Base-by-base conservation (phyloP, 2,888 invertebrate species). In the Synergus gifuensis region DNA sequence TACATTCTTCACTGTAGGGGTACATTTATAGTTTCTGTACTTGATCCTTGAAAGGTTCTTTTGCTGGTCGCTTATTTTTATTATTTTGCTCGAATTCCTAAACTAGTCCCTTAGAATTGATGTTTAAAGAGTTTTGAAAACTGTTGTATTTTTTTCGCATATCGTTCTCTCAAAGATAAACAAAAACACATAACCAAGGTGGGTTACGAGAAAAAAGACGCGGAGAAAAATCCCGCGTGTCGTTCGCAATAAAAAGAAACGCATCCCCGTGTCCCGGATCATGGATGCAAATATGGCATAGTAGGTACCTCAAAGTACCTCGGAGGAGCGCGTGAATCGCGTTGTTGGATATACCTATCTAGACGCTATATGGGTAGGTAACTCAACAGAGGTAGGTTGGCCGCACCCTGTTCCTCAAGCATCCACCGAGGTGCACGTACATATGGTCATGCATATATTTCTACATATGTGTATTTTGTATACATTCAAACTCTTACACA, bases 311-410 rank as follows among this genome's bases (percentile, higher is more conserved):
- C 86, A 2, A 12, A 11, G 60, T 60, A 60, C 22, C 22, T 18
- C 11, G 7, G 58, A 82, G 81, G 83, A 78, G 83, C 80, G 84
- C 84, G 83, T 78, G 82, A 83, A 84, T 84, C 87, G 85, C 87
- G 86, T 86, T 84, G 73, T 73, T 85, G 88, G 84, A 85, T 87
- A 85, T 88, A 86, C 83, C 86, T 82, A 88, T 86, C 87, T 89
- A 88, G 90, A 88, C 90, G 84, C 89, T 88, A 89, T 90, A 90
- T 88, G 89, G 89, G 89, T 89, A 90, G 89, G 89, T 89, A 90
- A 90, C 86, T 88, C 85, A 88, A 86, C 84, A 77, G 78, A 63
- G 78, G 76, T 60, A 63, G 78, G 78, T 78, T 78, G 78, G 76
- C 78, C 90, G 90, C 90, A 89, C 90, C 90, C 90, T 90, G 88